These are phyloP conservation scores for Stenchaetothrips biformis DNA, from an alignment of 2,888 invertebrate species.

Conservation along the genomic window DNA sequence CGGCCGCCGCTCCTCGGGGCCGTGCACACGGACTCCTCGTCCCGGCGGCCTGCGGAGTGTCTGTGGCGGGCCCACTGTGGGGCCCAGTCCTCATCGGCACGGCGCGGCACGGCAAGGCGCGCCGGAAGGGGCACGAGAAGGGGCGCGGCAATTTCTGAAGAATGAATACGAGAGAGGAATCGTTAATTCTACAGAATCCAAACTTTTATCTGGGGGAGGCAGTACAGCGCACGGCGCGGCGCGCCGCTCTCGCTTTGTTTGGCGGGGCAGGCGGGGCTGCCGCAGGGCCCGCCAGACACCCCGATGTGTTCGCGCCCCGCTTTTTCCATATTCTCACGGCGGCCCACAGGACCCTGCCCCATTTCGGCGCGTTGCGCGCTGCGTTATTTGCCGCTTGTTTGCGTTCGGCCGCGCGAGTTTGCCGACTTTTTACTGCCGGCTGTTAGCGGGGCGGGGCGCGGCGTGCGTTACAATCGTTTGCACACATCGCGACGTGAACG, in stretches of 20 bases:
- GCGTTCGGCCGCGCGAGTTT: neutral
- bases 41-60: neutral
- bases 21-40: neutral
- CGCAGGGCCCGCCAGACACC: too few species aligned
- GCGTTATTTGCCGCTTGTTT: neutral
- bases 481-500: constrained; percentile 1
- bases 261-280: neutral
- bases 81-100: neutral
- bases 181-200: constrained; percentile 20
- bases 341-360: neutral
- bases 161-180: constrained; percentile 22
- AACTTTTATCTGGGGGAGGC: neutral
- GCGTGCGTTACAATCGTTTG: neutral
- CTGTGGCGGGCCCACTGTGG: neutral
- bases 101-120: neutral
- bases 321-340: constrained; percentile 17
- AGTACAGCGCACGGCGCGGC: neutral
- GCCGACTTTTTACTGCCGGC: constrained; percentile 2
- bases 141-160: neutral
- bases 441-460: neutral
- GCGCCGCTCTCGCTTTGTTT: neutral
- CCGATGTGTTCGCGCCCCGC: neutral
- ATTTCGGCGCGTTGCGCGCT: neutral
- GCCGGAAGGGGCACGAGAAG: neutral
- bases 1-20: too few species aligned